Percentiles rank a stretch among this genome's conserved stretches.
These are phyloP conservation scores for Rhabditophanes sp. DNA, from an alignment of 2,888 invertebrate species.

Conservation along the genomic window DNA sequence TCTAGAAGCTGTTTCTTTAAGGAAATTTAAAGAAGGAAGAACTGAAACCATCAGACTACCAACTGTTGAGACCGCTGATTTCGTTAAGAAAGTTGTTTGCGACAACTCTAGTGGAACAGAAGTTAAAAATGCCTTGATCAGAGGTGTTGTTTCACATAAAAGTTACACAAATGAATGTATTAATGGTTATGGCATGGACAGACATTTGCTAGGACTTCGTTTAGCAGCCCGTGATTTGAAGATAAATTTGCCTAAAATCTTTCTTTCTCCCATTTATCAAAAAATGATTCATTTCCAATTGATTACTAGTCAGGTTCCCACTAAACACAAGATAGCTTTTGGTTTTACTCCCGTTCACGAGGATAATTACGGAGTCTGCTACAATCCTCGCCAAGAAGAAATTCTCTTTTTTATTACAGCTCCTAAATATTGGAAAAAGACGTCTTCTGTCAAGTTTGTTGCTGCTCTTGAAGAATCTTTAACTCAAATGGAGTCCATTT, in stretches of 20 bases:
- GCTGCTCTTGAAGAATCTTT: slow-evolving; percentile 22
- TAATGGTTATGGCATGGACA: slow-evolving; percentile 68
- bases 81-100: slow-evolving; percentile 53
- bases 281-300: slow-evolving; percentile 64
- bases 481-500: slow-evolving; percentile 23
- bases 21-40: slow-evolving; percentile 50
- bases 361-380: slow-evolving; percentile 82
- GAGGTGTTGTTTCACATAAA: slow-evolving; percentile 66
- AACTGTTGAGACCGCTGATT: slow-evolving; percentile 62
- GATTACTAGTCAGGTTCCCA: slow-evolving; percentile 81
- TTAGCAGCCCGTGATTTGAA: slow-evolving; percentile 62
- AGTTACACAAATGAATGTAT: slow-evolving; percentile 61
- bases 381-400: slow-evolving; percentile 65
- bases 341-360: slow-evolving; percentile 70
- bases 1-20: slow-evolving; percentile 76
- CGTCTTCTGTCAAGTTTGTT: slow-evolving; percentile 28
- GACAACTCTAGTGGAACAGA: slow-evolving; percentile 46
- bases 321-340: slow-evolving; percentile 61
- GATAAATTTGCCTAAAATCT: slow-evolving; percentile 60
- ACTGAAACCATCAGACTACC: slow-evolving; percentile 89
- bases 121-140: slow-evolving; percentile 56
- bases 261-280: slow-evolving; percentile 53
- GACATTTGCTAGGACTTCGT: slow-evolving; percentile 75
- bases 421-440: slow-evolving; percentile 28
- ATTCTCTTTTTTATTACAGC: slow-evolving; percentile 52